Evolutionary conservation across 2,888 invertebrate genomes (phyloP), one percentile per base, ranked within the genome.

Genomic region (Orchesella flavescens): DNA sequence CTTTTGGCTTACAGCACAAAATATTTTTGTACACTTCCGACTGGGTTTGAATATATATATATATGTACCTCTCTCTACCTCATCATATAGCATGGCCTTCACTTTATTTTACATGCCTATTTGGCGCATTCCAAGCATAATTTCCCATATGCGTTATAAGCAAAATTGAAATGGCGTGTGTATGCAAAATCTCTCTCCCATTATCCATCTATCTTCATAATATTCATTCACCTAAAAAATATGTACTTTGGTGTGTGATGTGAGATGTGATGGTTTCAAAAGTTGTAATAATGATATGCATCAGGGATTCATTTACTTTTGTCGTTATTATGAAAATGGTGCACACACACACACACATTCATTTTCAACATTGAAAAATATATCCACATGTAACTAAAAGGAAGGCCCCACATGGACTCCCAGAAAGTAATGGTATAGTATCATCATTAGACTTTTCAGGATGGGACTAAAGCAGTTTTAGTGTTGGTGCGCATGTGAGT

Each of bases 101-200:
- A 72, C 72, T 79, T 72, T 72, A 55, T 63, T 71, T 79, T 63
- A 79, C 79, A 79, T 66, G 63, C 61, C 44, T 72, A 66, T 10
- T 79, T 79, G 79, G 79, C 79, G 72, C 72, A 55, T 71, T 55
- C 24, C 57, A 34, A 57, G n/a, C 71, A 57, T 34, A 24, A 71
- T 71, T 68, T 68, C 49, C 15, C 49, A 1, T n/a, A 49, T 24
- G 23, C 49, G 43, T 17, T 66, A 17, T 21, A 21, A n/a, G 34
- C 19, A 10, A 4, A 0, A 2, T 44, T 19, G 34, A 7, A 34
- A 53, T 53, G 53, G n/a, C 3, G 53, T 53, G 53, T 53, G 53
- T n/a, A 61, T 24, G 24, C 24, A 24, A 34, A 34, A 34, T 34
- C 34, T 23, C 17, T 57, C 23, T 61, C 2, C 34, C 34, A 34